Evolutionary conservation across 2,888 invertebrate genomes (phyloP).

Genomic region (Erannis defoliaria): DNA sequence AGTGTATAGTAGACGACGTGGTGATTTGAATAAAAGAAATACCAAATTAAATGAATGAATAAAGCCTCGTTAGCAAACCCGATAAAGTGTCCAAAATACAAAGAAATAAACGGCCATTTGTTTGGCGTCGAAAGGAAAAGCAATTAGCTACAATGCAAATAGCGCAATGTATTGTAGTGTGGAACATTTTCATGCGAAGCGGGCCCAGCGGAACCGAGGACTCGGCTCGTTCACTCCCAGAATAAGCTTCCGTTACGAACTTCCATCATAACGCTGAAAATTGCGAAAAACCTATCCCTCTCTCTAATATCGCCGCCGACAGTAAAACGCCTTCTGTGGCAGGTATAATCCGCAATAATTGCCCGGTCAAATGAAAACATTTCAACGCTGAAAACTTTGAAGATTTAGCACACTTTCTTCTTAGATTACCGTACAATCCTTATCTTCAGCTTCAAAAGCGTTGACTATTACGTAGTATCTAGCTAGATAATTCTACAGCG

Average conservation of each 20-base stretch:
- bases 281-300: slow-evolving; percentile 54
- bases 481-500: slow-evolving; percentile 11
- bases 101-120: slow-evolving; percentile 70
- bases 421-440: slow-evolving; percentile 15
- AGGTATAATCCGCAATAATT: slow-evolving; percentile 35
- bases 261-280: slow-evolving; percentile 61
- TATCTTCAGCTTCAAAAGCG: slow-evolving; percentile 12
- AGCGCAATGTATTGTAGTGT: slow-evolving; percentile 76
- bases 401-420: slow-evolving; percentile 18
- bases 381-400: slow-evolving; percentile 34
- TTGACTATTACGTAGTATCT: neutral
- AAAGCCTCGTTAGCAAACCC: slow-evolving; percentile 38
- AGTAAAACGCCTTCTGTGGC: slow-evolving; percentile 17
- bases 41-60: slow-evolving; percentile 7
- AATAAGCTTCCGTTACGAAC: slow-evolving; percentile 67
- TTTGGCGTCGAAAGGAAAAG: slow-evolving; percentile 76
- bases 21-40: neutral
- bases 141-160: slow-evolving; percentile 82
- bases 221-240: slow-evolving; percentile 55
- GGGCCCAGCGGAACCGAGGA: slow-evolving; percentile 63
- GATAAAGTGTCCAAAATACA: slow-evolving; percentile 64
- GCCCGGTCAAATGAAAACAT: slow-evolving; percentile 32
- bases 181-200: slow-evolving; percentile 78
- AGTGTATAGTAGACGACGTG: too few species aligned
- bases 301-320: slow-evolving; percentile 37